These are phyloP conservation scores for Flexamia atlantica DNA, from an alignment of 2,888 invertebrate genomes.

Conservation along the genomic window DNA sequence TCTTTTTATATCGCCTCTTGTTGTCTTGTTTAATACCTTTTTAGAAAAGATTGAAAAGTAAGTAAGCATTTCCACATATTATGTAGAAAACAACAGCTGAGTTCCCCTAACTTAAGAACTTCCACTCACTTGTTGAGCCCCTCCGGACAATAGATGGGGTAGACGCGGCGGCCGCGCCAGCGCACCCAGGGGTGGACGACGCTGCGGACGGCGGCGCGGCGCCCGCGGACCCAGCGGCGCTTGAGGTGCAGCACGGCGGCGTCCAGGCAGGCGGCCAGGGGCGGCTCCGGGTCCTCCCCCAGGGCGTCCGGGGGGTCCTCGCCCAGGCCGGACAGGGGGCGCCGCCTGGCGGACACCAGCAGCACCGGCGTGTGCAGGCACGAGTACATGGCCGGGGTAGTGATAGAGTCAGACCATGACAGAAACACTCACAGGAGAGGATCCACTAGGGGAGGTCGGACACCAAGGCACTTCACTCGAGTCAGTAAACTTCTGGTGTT, in stretches of 20 bases:
- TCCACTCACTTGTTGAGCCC: slow-evolving; percentile 15
- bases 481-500: too few relatives aligned
- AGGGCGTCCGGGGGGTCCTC: too few relatives aligned
- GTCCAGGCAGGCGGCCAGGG: slow-evolving; percentile 12
- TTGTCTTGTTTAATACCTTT: too few relatives aligned
- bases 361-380: slow-evolving; percentile 18
- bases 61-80: too few relatives aligned
- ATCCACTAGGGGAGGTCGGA: neutral
- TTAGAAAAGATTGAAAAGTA: too few relatives aligned
- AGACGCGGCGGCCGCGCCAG: slow-evolving; percentile 18
- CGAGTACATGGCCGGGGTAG: slow-evolving; percentile 23
- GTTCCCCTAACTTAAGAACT: neutral
- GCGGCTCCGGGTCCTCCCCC: neutral
- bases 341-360: slow-evolving; percentile 11
- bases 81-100: neutral
- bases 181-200: slow-evolving; percentile 9
- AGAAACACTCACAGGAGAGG: neutral
- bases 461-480: too few relatives aligned
- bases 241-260: slow-evolving; percentile 12
- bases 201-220: slow-evolving; percentile 11
- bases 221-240: neutral
- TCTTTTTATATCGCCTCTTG: too few relatives aligned
- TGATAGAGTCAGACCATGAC: neutral
- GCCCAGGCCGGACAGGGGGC: slow-evolving; percentile 13
- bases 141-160: slow-evolving; percentile 11